Evolutionary conservation across 2,888 invertebrate species (phyloP), one percentile per base, ranked within the genome.

Genomic region (Nematopogon swammerdamellus): DNA sequence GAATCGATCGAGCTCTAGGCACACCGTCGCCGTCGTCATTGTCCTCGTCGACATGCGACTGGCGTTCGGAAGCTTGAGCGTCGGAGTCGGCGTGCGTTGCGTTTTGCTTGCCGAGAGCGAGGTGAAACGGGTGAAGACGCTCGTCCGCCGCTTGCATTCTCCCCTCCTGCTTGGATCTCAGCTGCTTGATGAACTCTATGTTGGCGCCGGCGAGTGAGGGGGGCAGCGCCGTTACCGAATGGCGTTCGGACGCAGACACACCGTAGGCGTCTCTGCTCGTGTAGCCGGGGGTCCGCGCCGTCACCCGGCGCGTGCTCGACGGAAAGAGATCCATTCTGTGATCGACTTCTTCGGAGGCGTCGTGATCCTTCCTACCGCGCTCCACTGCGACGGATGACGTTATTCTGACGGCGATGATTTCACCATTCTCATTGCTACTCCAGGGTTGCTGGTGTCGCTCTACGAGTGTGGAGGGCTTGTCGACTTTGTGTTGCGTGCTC

Each of bases 361-460:
- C 46, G 48, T 45, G 46, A 29, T 51, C 14, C 42, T 54, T 51
- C 42, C 63, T 68, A 50, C 81, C 76, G 49, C 83, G 75, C 2
- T 80, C 83, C 4, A 84, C 75, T 49, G 82, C 84, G 16, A 84
- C 81, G 6, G 83, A 82, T 8, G 84, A 84, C 5, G 84, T 84
- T 50, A 84, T 82, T 59, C 84, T 76, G 44, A 84, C 82, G 36
- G 77, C 76, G 61, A 79, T 79, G 19, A 79, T 71, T 64, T 73
- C 65, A 67, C 82, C 67, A 60, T 81, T 56, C 60, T 64, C 54
- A 70, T 67, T 51, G 55, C 55, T 52, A 55, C 55, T 3, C 53
- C 18, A 14, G 14, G 18, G 4, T 43, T 19, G 17, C 16, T 43
- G 6, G 4, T 43, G 17, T 25, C 14, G 10, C 17, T 17, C 19